Conservation (phyloP, 2,888 invertebrate species). For the Alviniconcha strummeri region DNA sequence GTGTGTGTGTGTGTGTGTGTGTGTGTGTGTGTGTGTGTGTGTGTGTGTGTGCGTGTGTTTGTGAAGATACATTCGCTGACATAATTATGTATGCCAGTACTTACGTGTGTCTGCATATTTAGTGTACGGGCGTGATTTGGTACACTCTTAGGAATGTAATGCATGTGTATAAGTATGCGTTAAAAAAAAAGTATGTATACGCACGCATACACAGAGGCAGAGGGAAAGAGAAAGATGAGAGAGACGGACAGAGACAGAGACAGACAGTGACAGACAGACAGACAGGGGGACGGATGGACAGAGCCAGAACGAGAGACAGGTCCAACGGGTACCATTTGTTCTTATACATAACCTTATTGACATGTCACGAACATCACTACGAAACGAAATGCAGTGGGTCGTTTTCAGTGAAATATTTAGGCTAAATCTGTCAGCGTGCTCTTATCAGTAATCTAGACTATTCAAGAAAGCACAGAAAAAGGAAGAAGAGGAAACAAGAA, state of each 20-base stretch:
- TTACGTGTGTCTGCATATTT: background rate
- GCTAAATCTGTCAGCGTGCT: too few species aligned
- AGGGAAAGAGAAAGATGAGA: background rate
- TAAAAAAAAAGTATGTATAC: background rate
- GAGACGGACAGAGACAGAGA: background rate
- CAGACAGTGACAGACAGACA: too few species aligned
- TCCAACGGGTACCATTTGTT: too few species aligned
- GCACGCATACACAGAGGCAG: background rate
- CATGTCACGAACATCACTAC: too few species aligned
- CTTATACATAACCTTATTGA: too few species aligned
- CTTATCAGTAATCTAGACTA: too few species aligned
- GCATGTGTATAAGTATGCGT: background rate
- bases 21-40: constrained; percentile 11
- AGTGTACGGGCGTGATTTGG: background rate
- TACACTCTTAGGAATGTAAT: background rate
- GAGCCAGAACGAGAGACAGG: too few species aligned
- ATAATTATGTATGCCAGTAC: background rate
- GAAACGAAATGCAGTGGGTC: too few species aligned
- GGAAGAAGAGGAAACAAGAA: too few species aligned
- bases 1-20: background rate
- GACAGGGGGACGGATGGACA: too few species aligned
- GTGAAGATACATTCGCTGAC: background rate
- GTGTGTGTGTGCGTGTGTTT: constrained; percentile 2
- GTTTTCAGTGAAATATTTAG: too few species aligned
- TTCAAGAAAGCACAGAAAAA: too few species aligned